Evolutionary conservation across 2,888 invertebrate species (phyloP).

Genomic region (Meiosimyza platycephala): DNA sequence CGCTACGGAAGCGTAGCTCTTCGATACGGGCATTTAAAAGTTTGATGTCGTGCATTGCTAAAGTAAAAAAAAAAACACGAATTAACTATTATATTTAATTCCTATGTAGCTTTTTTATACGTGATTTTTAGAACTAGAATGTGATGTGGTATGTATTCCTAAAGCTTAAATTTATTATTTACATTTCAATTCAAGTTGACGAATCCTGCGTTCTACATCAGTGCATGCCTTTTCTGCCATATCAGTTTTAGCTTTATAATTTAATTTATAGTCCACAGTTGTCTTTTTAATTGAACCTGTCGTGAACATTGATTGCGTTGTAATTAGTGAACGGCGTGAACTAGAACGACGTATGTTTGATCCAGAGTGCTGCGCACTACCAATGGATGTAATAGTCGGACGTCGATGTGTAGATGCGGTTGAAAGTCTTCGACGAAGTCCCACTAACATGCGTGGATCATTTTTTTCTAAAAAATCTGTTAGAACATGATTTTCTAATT

Average conservation of each 20-base stretch:
- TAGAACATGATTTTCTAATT: constrained; percentile 60
- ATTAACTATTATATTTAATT: too few relatives aligned
- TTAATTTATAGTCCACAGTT: constrained; percentile 53
- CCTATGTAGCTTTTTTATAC: too few relatives aligned
- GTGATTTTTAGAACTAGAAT: too few relatives aligned
- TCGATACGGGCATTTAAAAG: constrained; percentile 67
- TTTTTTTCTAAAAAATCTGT: constrained; percentile 62
- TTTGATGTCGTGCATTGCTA: constrained; percentile 57
- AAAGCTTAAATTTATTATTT: not conserved
- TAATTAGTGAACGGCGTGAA: constrained; percentile 50
- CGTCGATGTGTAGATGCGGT: constrained; percentile 40
- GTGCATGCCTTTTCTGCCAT: constrained; percentile 59
- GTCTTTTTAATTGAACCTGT: constrained; percentile 28
- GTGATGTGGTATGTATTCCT: too few relatives aligned
- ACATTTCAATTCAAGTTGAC: constrained; percentile 54
- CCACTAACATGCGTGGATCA: constrained; percentile 60
- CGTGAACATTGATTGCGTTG: constrained; percentile 42
- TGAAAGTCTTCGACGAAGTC: constrained; percentile 53
- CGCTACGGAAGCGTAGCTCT: constrained; percentile 68
- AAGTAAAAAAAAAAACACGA: not conserved
- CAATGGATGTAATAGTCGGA: constrained; percentile 1
- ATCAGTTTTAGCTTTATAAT: constrained; percentile 60
- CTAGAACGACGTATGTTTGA: constrained; percentile 47
- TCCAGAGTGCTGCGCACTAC: constrained; percentile 6
- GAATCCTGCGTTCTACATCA: constrained; percentile 56